Conservation (phyloP, 2,113 vertebrate genomes). For the Accipiter cooperii region DNA sequence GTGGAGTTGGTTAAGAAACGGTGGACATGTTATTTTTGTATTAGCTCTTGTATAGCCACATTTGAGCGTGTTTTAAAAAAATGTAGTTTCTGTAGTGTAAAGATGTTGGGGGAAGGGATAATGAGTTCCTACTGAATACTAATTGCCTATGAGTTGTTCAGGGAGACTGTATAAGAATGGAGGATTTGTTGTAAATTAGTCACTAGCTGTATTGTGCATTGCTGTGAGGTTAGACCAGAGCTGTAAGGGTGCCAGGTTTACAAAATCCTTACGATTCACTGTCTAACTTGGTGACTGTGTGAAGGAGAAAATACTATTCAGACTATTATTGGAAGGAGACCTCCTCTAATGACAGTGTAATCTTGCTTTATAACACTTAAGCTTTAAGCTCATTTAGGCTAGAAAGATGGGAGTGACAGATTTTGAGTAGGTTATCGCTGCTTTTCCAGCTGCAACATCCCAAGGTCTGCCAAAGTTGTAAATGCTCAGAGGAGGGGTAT, state of each 20-base stretch:
- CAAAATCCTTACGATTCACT: constrained; percentile 38
- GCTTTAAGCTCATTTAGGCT: background rate
- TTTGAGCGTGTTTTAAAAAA: constrained; percentile 25
- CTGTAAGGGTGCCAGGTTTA: constrained; percentile 66
- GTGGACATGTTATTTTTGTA: constrained; percentile 23
- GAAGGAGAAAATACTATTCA: constrained; percentile 18
- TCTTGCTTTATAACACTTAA: background rate
- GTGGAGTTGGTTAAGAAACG: constrained; percentile 16
- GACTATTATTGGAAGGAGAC: background rate
- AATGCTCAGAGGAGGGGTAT: background rate
- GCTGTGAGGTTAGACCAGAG: constrained; percentile 47
- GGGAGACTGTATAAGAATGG: constrained; percentile 72
- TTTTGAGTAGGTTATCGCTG: constrained; percentile 8
- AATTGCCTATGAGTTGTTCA: constrained; percentile 73
- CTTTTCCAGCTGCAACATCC: background rate
- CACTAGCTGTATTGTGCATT: constrained; percentile 64
- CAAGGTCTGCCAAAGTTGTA: background rate
- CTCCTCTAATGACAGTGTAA: background rate
- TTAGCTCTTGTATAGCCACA: constrained; percentile 29
- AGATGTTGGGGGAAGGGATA: constrained; percentile 67
- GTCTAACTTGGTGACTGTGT: constrained; percentile 26
- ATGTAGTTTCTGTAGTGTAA: constrained; percentile 50
- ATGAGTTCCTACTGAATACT: constrained; percentile 73
- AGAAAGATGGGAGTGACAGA: background rate
- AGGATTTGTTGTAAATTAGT: constrained; percentile 75